Percentiles rank a stretch among this genome's conserved stretches.
Conservation (phyloP, 2,113 vertebrate genomes). For the Saguinus imperator region DNA sequence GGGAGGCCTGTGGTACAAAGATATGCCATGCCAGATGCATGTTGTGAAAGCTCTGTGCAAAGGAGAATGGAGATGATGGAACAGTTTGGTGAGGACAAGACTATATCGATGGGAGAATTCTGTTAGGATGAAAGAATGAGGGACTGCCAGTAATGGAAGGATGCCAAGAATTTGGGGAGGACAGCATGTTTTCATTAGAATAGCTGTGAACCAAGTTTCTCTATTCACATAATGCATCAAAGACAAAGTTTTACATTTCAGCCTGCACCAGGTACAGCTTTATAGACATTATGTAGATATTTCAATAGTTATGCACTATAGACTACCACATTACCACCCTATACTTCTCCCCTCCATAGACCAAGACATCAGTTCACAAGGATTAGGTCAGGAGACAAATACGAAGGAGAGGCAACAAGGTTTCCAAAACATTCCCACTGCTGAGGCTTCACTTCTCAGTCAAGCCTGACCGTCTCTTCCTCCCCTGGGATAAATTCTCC, state of each 20-base stretch:
- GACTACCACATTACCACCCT: background rate
- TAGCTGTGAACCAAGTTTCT: background rate
- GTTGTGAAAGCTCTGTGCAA: background rate
- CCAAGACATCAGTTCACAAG: background rate
- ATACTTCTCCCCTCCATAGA: background rate
- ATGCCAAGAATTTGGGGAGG: background rate
- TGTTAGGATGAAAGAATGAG: background rate
- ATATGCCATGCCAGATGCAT: background rate
- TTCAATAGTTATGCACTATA: background rate
- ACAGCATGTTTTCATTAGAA: background rate
- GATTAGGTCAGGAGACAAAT: background rate
- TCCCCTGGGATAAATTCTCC: background rate
- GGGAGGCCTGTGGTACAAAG: rapidly evolving
- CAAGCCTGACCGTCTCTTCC: background rate
- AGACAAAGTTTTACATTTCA: constrained; percentile 17
- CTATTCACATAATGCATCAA: background rate
- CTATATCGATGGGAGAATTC: background rate
- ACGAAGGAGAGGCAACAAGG: background rate
- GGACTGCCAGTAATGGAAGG: background rate
- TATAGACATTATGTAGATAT: background rate
- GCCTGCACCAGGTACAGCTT: background rate
- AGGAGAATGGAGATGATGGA: background rate
- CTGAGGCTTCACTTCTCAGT: background rate
- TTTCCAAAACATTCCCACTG: background rate
- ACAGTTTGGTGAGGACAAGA: background rate